Conservation (phyloP, 2,888 invertebrate species). For the Andrena fulva region DNA sequence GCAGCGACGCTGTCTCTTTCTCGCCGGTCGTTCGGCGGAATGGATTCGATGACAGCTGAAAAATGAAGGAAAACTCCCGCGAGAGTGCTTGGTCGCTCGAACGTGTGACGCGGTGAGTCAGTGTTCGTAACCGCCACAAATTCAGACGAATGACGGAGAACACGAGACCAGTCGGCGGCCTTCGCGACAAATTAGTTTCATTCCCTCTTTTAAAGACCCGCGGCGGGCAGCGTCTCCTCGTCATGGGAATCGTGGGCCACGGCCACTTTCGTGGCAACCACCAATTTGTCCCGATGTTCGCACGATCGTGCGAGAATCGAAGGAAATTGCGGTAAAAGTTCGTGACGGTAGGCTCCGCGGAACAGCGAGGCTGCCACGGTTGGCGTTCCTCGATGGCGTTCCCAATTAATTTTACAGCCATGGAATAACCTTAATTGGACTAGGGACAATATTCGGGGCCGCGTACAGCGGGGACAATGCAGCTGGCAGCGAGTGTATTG, state of each 20-base stretch:
- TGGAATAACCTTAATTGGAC: constrained; percentile 47
- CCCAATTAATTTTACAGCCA: constrained; percentile 54
- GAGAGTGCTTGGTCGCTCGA: constrained; percentile 47
- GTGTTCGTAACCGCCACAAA: constrained; percentile 35
- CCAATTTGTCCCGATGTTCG: constrained; percentile 49
- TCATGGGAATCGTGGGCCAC: constrained; percentile 48
- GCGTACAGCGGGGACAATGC: not conserved
- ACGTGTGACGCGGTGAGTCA: constrained; percentile 20
- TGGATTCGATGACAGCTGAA: constrained; percentile 44
- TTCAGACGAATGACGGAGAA: constrained; percentile 37
- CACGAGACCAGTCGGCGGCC: constrained; percentile 40
- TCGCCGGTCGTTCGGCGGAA: not conserved
- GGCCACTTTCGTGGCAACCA: constrained; percentile 46
- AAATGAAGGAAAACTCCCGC: constrained; percentile 51
- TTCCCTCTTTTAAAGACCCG: constrained; percentile 63
- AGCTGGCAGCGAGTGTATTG: constrained; percentile 14
- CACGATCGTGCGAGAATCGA: constrained; percentile 48
- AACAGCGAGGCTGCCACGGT: not conserved
- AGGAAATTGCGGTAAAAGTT: constrained; percentile 21
- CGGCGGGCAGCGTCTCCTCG: constrained; percentile 49
- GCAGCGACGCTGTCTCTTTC: not conserved
- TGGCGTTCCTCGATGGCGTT: constrained; percentile 2
- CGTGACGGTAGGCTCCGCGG: not conserved
- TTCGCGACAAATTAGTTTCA: constrained; percentile 73
- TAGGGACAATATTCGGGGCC: constrained; percentile 46